These are phyloP conservation scores for Beris chalybata DNA, from an alignment of 2,888 invertebrate genomes.

Conservation along the genomic window DNA sequence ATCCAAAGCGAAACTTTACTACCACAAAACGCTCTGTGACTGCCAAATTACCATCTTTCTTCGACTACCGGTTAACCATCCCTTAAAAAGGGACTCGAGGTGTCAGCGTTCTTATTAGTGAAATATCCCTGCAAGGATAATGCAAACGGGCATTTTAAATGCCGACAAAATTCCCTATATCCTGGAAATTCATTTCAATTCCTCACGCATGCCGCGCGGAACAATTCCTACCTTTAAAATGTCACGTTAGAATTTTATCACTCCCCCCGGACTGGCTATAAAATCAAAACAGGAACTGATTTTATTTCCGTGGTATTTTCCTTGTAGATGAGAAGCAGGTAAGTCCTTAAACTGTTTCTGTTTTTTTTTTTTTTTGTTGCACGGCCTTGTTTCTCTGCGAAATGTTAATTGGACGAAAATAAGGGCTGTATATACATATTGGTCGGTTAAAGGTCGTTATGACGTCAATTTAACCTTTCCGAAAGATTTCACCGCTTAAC, in stretches of 20 bases:
- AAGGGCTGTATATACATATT: neutral
- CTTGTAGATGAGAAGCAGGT: neutral
- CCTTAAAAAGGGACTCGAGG: too few relatives aligned
- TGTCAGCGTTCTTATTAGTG: too few relatives aligned
- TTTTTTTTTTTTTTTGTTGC: too few relatives aligned
- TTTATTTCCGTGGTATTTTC: constrained; percentile 1
- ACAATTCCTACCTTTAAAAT: constrained; percentile 36
- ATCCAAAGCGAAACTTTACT: too few relatives aligned
- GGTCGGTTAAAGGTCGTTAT: neutral
- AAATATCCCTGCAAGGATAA: too few relatives aligned
- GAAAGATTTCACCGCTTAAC: constrained; percentile 35
- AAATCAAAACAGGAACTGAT: constrained; percentile 12
- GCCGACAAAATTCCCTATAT: too few relatives aligned
- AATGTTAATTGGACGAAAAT: constrained; percentile 32
- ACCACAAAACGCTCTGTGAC: too few relatives aligned
- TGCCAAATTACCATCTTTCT: too few relatives aligned
- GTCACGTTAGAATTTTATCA: constrained; percentile 40
- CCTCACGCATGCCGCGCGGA: constrained; percentile 31
- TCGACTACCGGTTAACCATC: too few relatives aligned
- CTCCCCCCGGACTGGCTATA: constrained; percentile 36
- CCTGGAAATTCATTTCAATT: constrained; percentile 27
- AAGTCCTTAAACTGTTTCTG: neutral
- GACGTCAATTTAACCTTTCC: constrained; percentile 38
- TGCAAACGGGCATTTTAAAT: too few relatives aligned
- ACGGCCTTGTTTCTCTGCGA: neutral